Evolutionary conservation across 2,113 vertebrate species (phyloP), one percentile per base, ranked within the genome.

Genomic region (Rostratula benghalensis): DNA sequence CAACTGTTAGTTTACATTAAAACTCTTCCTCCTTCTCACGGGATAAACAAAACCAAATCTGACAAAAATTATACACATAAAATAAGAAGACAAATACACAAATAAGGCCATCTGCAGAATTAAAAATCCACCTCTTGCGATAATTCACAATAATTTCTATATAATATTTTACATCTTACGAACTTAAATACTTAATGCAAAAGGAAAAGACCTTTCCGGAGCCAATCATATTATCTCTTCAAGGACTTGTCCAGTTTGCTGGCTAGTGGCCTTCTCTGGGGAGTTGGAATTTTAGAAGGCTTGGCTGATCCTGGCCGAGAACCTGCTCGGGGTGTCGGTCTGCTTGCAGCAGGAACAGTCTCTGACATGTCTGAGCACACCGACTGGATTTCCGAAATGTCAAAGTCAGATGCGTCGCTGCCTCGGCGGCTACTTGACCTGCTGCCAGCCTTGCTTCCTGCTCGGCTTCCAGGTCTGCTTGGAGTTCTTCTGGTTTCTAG

Each of bases 351-450:
- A 30, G 98, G 98, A n/a, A 98, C 98, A 21, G 98, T 98, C 97
- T 99, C 99, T 11, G 98, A 99, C 95, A 97, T 84, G 22, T 99
- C 99, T 6, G 99, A 99, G 97, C 99, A 99, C 53, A 99, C 99
- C 4, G 99, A 99, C 96, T 99, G 99, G 97, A 99, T 99, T 96
- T 99, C 99, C 6, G 99, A 99, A 98, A 99, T 99, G 98, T 99
- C 99, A 90, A 99, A 99, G 98, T 99, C 99, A 8, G 99, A 99
- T 1, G 99, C 99, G 1, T 99, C 99, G 10, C 99, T 99, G 85
- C 99, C 99, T 61, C 99, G 97, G 70, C 99, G 99, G 94, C 99
- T 99, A 95, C 99, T 99, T 37, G 99, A 98, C 94, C 99, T 98
- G 78, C 99, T 99, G n/a, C 99, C 99, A 2, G 99, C 99, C 97